A percentile compares a stretch with the other conserved stretches of the same genome.
Evolutionary conservation across 1,140 invertebrate species (phyloP).

Genomic region (Trinorchestia longiramus): DNA sequence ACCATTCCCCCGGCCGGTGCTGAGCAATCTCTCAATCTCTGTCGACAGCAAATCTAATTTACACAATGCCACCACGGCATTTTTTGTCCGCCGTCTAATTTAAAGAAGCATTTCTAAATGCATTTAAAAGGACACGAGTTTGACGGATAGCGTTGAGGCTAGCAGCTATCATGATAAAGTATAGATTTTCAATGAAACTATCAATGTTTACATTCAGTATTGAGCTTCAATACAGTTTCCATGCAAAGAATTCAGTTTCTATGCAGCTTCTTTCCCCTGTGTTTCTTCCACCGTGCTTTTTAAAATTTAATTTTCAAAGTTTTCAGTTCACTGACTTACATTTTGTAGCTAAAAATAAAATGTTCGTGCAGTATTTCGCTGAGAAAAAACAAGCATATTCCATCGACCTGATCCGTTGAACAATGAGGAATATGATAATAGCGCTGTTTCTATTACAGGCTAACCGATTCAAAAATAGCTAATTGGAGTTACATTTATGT

Average conservation of each 20-base stretch:
- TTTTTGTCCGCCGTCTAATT: neutral
- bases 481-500: neutral
- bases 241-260: neutral
- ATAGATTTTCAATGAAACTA: neutral
- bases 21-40: neutral
- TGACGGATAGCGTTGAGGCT: neutral
- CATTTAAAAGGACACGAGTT: slow-evolving; percentile 20
- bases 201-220: neutral
- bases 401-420: neutral
- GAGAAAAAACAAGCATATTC: neutral
- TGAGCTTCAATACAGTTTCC: neutral
- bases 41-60: slow-evolving; percentile 35
- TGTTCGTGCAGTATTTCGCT: neutral
- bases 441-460: neutral
- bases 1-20: neutral
- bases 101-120: slow-evolving; percentile 51
- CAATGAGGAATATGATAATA: neutral
- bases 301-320: neutral
- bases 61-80: neutral
- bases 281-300: no score
- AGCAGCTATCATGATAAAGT: neutral
- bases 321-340: neutral
- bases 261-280: no score
- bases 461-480: neutral
- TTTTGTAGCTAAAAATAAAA: neutral